Evolutionary conservation across 1,140 invertebrate genomes (phyloP).

Genomic region (Hyposmocoma kahamanoa): DNA sequence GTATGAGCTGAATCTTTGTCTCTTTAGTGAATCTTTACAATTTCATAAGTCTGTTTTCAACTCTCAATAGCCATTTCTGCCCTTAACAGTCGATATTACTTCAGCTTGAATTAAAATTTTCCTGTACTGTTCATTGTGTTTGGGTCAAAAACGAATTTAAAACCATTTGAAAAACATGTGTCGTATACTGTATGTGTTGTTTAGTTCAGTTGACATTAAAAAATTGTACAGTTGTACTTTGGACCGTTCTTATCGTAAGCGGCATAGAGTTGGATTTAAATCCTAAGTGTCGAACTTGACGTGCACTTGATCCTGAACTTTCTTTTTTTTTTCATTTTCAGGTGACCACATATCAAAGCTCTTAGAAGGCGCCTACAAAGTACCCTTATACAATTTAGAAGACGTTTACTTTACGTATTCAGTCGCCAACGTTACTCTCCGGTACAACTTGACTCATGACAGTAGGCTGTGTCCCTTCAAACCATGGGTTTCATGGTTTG

Average conservation of each 20-base stretch:
- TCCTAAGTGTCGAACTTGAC: not conserved
- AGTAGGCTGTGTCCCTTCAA: constrained; percentile 40
- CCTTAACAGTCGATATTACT: no score
- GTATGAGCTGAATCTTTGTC: not conserved
- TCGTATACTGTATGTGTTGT: not conserved
- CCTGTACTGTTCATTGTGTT: no score
- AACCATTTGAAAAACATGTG: not conserved
- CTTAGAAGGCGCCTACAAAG: constrained; percentile 18
- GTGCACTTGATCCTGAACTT: not conserved
- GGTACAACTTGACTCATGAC: constrained; percentile 36
- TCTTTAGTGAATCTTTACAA: not conserved
- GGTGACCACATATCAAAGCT: constrained; percentile 36
- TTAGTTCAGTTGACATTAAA: not conserved
- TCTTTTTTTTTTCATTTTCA: constrained; percentile 23
- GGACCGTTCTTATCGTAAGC: not conserved
- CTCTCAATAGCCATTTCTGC: not conserved
- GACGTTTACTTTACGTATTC: constrained; percentile 56
- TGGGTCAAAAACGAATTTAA: not conserved
- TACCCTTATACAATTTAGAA: constrained; percentile 52
- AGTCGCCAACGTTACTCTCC: constrained; percentile 31
- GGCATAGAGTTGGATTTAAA: not conserved
- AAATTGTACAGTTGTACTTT: not conserved
- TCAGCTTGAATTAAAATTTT: no score
- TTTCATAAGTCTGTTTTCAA: not conserved
- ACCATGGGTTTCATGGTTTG: no score